phyloP scores from a whole-genome alignment of 2,888 invertebrate species.

The Zaprionus obscuricornis region DNA sequence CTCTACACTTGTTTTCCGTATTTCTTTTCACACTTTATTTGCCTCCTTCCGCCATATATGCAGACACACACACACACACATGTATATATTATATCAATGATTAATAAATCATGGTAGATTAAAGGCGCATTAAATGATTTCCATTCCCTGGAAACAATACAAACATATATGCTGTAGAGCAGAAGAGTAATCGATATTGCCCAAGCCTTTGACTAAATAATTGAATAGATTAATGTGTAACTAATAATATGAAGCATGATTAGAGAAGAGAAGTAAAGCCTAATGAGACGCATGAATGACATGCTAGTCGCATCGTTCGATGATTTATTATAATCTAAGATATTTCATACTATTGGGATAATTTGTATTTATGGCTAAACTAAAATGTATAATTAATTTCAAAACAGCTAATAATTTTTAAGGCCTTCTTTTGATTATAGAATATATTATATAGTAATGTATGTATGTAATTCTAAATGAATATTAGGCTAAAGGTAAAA shows the following conservation, averaged over 20 bases:
- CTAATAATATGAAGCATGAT: no score
- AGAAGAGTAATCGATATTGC: slow-evolving; percentile 29
- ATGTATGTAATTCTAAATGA: no score
- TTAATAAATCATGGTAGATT: slow-evolving; percentile 44
- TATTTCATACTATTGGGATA: slow-evolving; percentile 4
- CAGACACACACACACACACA: no score
- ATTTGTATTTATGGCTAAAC: slow-evolving; percentile 27
- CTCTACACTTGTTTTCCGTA: no score
- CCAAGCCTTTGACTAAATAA: slow-evolving; percentile 42
- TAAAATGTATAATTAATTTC: slow-evolving; percentile 8
- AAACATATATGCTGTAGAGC: no score
- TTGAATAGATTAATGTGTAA: slow-evolving; percentile 45
- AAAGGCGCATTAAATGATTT: slow-evolving; percentile 15
- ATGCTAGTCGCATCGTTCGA: slow-evolving; percentile 23
- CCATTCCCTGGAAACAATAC: no score
- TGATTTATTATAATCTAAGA: slow-evolving; percentile 42
- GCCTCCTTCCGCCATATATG: no score
- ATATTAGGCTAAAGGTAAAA: no score
- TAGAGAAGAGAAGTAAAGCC: slow-evolving; percentile 11
- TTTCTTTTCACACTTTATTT: slow-evolving; percentile 3
- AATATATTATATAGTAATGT: no score
- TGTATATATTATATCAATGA: not conserved
- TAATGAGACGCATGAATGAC: slow-evolving; percentile 48
- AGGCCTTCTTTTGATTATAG: no score
- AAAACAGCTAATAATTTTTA: no score